Percentiles rank a stretch among this genome's conserved stretches.
Evolutionary conservation across 2,888 invertebrate genomes (phyloP).

Genomic region (Eubasilissa splendida): DNA sequence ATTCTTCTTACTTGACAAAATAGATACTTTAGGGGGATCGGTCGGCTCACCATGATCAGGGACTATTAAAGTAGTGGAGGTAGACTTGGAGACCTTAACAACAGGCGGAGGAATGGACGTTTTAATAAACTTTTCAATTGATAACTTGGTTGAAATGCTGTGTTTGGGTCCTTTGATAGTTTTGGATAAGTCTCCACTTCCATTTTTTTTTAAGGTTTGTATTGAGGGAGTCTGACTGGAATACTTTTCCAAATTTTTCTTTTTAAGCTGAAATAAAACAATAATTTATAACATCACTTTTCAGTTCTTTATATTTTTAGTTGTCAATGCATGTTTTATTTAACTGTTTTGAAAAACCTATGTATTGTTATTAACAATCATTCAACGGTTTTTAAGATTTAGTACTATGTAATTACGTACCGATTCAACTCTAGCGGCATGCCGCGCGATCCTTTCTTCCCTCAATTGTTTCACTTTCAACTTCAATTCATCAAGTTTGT

Average conservation of each 20-base stretch:
- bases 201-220: neutral
- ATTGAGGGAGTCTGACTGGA: conserved; percentile 5
- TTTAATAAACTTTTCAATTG: neutral
- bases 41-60: neutral
- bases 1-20: conserved; percentile 1
- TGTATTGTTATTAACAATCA: neutral
- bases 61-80: conserved; percentile 8
- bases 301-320: no score
- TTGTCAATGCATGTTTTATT: no score
- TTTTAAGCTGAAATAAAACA: conserved; percentile 48
- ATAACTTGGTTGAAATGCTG: neutral
- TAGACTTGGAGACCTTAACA: conserved; percentile 9
- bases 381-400: no score
- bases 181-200: conserved; percentile 14
- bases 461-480: conserved; percentile 63
- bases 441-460: conserved; percentile 66
- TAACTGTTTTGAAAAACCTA: neutral
- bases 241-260: conserved; percentile 45
- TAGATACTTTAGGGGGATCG: neutral
- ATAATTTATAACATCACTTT: no score
- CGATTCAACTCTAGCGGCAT: conserved; percentile 68
- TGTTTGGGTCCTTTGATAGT: conserved; percentile 2
- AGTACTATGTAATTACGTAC: conserved; percentile 60
- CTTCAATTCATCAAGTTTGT: conserved; percentile 49
- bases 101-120: neutral